Base-by-base conservation (phyloP, 2,888 invertebrate genomes). In the Coelogynopora nodosa region DNA sequence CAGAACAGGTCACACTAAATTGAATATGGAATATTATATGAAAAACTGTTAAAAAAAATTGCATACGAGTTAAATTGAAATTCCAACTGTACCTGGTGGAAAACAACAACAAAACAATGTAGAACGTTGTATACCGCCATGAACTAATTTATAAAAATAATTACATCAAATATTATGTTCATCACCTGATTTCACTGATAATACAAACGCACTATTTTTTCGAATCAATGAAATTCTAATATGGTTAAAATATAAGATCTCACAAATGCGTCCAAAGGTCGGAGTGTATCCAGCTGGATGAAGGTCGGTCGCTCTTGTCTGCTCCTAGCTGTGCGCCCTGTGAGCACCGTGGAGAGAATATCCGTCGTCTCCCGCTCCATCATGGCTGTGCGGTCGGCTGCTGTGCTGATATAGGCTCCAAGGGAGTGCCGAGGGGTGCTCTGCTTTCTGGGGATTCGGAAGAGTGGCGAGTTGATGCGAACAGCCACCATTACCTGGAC, bases 191-290 rank as follows among this genome's bases (percentile, higher is more conserved):
- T n/a, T n/a, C n/a, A n/a, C n/a, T n/a, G n/a, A n/a, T n/a, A n/a
- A n/a, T n/a, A n/a, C n/a, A n/a, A n/a, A n/a, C n/a, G n/a, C n/a
- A n/a, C n/a, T n/a, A n/a, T n/a, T n/a, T n/a, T n/a, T n/a, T n/a
- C n/a, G n/a, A n/a, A n/a, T n/a, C n/a, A n/a, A n/a, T n/a, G n/a
- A n/a, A n/a, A n/a, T n/a, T n/a, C n/a, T n/a, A n/a, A n/a, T n/a
- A n/a, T n/a, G n/a, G n/a, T n/a, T n/a, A 49, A 49, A 49, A 49
- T 18, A 49, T 49, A 5, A 5, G 49, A 10, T 18, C 82, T 82
- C 31, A 82, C 82, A 82, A 82, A 82, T 1, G 31, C 82, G 30
- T 82, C 82, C 30, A 29, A 13, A 10, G 82, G 82, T 26, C 82
- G 82, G 28, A 82, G 82, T 31, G 10, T 82, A 29, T 82, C 82